A percentile compares a stretch with the other conserved stretches of the same genome.
Conservation (phyloP, 64 coral and sea anemone genomes). For the Stylophora pistillata region DNA sequence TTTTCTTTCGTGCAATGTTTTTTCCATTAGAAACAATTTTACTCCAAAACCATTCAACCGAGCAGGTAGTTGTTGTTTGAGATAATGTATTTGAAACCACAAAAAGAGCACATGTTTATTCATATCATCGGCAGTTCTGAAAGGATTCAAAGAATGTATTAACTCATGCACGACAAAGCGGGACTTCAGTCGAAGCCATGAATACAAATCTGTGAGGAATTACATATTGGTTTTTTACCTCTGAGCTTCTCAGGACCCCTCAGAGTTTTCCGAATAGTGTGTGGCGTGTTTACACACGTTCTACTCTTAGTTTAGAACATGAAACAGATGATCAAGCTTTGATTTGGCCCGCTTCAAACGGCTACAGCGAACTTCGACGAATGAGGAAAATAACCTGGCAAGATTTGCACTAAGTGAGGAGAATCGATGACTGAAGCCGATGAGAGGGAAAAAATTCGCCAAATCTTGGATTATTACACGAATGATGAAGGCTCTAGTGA, state of each 20-base stretch:
- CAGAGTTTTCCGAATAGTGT: not conserved
- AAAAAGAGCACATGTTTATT: conserved; percentile 43
- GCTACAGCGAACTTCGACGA: not conserved
- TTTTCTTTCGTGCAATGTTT: not conserved
- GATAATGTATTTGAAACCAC: not conserved
- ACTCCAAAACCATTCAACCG: not conserved
- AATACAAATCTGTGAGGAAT: conserved; percentile 15
- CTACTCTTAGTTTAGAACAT: not conserved
- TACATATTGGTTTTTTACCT: not conserved
- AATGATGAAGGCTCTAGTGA: not conserved
- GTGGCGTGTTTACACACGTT: not conserved
- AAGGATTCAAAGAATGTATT: conserved; percentile 1
- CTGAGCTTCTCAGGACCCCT: not conserved
- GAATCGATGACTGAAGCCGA: conserved; percentile 7
- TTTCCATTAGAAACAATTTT: not conserved
- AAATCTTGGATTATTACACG: not conserved
- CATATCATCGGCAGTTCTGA: conserved; percentile 1
- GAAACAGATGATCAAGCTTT: not conserved
- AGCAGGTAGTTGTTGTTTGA: conserved; percentile 16
- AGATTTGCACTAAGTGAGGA: conserved; percentile 29
- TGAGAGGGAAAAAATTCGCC: not conserved
- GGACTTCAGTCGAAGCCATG: not conserved
- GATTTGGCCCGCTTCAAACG: not conserved
- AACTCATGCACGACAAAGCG: conserved; percentile 30
- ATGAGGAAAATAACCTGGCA: not conserved